Conservation (phyloP, 2,113 vertebrate genomes). For the Erythrolamprus reginae region DNA sequence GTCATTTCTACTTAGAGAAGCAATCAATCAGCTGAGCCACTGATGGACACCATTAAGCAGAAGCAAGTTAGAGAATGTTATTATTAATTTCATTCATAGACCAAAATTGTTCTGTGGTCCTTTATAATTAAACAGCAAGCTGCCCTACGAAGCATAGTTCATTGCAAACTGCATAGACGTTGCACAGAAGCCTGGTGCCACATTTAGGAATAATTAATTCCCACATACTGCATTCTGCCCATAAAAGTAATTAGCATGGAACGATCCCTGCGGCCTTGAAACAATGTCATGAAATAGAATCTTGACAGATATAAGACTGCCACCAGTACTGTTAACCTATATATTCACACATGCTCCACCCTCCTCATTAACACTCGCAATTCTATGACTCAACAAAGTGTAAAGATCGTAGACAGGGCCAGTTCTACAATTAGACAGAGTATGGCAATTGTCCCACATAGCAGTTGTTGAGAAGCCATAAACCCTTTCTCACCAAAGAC, state of each 20-base stretch:
- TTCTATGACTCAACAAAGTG: not conserved
- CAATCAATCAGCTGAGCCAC: not conserved
- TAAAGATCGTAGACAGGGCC: not conserved
- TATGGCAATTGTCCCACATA: not conserved
- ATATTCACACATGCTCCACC: not conserved
- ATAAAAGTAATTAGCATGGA: constrained; percentile 46
- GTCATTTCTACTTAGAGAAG: constrained; percentile 1
- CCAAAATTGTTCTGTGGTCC: constrained; percentile 10
- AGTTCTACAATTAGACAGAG: not conserved
- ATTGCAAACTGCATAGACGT: constrained; percentile 1
- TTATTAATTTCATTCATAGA: not conserved
- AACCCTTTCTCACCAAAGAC: not conserved
- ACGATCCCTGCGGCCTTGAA: constrained; percentile 30
- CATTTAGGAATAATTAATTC: constrained; percentile 48
- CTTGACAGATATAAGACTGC: constrained; percentile 25
- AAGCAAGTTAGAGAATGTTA: constrained; percentile 15
- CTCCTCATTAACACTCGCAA: not conserved
- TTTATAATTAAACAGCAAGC: constrained; percentile 23
- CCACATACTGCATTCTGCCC: constrained; percentile 32
- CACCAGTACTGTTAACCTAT: not conserved
- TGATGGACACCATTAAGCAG: constrained; percentile 28
- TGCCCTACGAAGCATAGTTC: not conserved
- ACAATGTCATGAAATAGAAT: constrained; percentile 27
- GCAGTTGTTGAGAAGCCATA: not conserved
- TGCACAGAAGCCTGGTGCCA: constrained; percentile 23